Conservation (phyloP, 2,888 invertebrate species). For the Gonocerus acuteangulatus region DNA sequence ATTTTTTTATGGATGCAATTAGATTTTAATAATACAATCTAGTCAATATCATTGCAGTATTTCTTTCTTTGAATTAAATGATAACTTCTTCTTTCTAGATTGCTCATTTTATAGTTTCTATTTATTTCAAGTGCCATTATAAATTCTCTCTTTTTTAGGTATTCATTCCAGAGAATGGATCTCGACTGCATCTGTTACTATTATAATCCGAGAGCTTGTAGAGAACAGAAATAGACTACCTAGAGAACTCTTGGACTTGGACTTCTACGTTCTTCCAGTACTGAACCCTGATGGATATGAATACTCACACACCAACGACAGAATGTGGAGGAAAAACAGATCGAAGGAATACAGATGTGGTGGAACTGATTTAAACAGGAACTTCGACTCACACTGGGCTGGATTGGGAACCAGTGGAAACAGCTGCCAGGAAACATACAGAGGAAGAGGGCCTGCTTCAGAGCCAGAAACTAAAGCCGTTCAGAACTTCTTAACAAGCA, state of each 20-base stretch:
- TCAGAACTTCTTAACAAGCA: constrained; percentile 42
- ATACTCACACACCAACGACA: constrained; percentile 67
- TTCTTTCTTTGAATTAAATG: too few species aligned
- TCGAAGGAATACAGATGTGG: constrained; percentile 46
- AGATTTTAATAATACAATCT: too few species aligned
- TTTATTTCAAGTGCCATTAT: too few species aligned
- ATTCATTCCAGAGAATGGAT: constrained; percentile 89
- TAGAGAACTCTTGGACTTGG: constrained; percentile 57
- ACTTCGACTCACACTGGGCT: constrained; percentile 56
- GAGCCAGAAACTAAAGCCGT: constrained; percentile 46
- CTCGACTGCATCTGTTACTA: constrained; percentile 67
- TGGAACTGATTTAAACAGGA: constrained; percentile 76
- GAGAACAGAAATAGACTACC: constrained; percentile 60
- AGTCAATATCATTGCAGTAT: too few species aligned
- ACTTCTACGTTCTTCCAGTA: constrained; percentile 45
- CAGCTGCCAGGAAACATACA: constrained; percentile 47
- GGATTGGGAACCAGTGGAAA: constrained; percentile 44
- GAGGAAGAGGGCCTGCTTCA: constrained; percentile 45
- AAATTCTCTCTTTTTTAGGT: constrained; percentile 45
- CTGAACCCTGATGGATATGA: constrained; percentile 74
- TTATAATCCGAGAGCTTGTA: constrained; percentile 60
- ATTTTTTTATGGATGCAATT: too few species aligned
- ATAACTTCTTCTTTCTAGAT: too few species aligned
- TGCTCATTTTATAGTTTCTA: too few species aligned
- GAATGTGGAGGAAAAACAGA: constrained; percentile 51